Evolutionary conservation across 53 echinoderm and acorn worm genomes (phyloP), one percentile per base, ranked within the genome.

Genomic region (Antedon mediterranea): DNA sequence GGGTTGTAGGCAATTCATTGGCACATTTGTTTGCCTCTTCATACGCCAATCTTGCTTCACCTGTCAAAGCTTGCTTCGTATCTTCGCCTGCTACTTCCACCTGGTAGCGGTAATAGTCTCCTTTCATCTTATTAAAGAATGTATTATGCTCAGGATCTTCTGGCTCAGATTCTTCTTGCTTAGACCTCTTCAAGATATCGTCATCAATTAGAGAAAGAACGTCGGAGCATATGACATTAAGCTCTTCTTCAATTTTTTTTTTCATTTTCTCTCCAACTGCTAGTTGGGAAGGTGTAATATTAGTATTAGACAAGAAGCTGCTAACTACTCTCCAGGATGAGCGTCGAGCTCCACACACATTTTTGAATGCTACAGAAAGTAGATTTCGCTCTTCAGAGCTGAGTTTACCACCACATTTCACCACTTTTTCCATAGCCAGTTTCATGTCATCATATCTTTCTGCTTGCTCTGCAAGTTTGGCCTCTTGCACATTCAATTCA

Each of bases 371-470:
- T 27, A 87, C 87, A 30, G 87, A 87, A 43, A 83, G 71, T 41
- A 87, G 83, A 71, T 87, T 87, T 29, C 87, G 74, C 43, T 87
- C 87, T 70, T 83, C 87, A 0, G 43, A 31, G 5, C 74, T 70
- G 29, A 87, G 75, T 8, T 34, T 30, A 28, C 0, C 34, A 4
- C 28, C 57, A 57, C 15, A 79, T 75, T 43, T 71, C 28, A 76
- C 77, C 30, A 74, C 84, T 30, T 81, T 77, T 34, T 81, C n/a
- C 32, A 37, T 87, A 26, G 81, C 84, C 14, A 76, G 43, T 32
- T 57, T 72, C 28, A 84, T 98, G 90, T 93, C 98, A 77, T 98
- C 98, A 70, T 97, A 98, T 88, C 98, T 85, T 79, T 98, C 98
- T 42, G 98, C 93, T 44, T 98, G 98, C 74, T 98, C 98, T 32